Evolutionary conservation across 2,113 vertebrate species (phyloP).

Genomic region (Turnix velox): DNA sequence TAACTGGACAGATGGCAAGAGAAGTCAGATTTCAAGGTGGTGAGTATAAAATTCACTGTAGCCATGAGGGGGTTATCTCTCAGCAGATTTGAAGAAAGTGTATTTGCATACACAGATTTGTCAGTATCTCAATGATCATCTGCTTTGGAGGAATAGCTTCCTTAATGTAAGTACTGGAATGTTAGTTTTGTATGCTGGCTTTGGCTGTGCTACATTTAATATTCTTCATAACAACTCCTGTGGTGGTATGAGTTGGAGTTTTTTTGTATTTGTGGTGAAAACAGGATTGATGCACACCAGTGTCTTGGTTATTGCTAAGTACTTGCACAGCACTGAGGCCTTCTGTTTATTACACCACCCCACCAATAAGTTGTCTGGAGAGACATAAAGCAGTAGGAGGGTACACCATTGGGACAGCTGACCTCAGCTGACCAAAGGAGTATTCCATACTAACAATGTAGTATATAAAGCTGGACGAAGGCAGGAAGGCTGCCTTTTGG

Average conservation of each 20-base stretch:
- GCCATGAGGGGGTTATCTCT: neutral
- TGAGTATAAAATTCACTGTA: neutral
- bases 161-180: neutral
- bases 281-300: neutral
- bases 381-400: neutral
- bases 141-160: neutral
- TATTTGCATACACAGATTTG: neutral
- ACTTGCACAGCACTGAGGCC: neutral
- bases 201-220: neutral
- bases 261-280: neutral
- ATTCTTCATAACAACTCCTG: neutral
- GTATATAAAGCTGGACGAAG: neutral
- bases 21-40: neutral
- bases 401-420: neutral
- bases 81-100: neutral
- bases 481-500: no score
- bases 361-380: rapidly evolving
- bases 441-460: rapidly evolving
- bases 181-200: neutral
- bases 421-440: neutral
- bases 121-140: neutral
- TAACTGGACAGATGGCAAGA: neutral
- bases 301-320: neutral
- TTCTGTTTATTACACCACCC: neutral
- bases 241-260: neutral